Base-by-base conservation (phyloP, 1,140 invertebrate genomes). In the Drosophila bipectinata region DNA sequence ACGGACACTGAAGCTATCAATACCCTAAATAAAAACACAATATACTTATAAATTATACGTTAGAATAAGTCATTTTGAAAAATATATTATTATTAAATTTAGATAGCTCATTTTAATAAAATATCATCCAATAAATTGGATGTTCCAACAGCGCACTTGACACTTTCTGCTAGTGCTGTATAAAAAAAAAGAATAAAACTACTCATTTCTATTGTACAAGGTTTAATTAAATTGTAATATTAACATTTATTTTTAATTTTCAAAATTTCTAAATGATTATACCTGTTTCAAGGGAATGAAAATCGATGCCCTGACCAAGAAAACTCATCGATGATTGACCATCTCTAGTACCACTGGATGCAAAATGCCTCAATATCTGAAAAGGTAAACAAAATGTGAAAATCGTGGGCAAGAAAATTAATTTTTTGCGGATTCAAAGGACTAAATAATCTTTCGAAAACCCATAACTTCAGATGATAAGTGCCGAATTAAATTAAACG, bases 351-450 rank as follows among this genome's bases (percentile, higher is more conserved):
- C 41, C 44, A 68, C 51, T 68, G 63, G 51, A 68, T 68, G 63
- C 66, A 68, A 68, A 69, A 69, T 62, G 59, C 52, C 37, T 62
- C 51, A 63, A 59, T 68, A 68, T 68, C 66, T 71, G 68, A 72
- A 59, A 72, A 72, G 66, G 68, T 72, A 73, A 73, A 73, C 68
- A 73, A 72, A 72, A 72, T 71, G 67, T 72, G 49, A 32, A 73
- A 73, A 54, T 73, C 69, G 56, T 60, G 32, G 57, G 26, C 37
- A 41, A 34, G 39, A 53, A 21, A 72, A 61, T 10, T 15, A 39
- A 48, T 53, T 37, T n/a, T 59, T 37, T 26, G 4, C 24, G 32
- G 21, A 61, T n/a, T 10, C 30, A 5, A 14, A 53, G 37, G 45
- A n/a, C 9, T 9, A 12, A n/a, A 8, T 37, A 15, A 34, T 18